Evolutionary conservation across 2,113 vertebrate genomes (phyloP).

Genomic region (Vimba vimba): DNA sequence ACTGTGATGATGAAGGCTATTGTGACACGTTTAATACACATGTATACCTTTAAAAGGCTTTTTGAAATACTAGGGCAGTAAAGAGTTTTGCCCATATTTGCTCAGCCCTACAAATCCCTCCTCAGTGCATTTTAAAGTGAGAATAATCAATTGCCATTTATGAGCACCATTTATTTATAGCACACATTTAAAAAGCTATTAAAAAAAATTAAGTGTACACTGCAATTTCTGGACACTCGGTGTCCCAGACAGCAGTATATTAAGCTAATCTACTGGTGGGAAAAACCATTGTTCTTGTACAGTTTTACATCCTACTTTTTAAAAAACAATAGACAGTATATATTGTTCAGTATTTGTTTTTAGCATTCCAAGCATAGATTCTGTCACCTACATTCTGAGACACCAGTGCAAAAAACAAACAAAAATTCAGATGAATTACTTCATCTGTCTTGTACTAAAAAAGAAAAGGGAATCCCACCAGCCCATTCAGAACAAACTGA

Average conservation of each 20-base stretch:
- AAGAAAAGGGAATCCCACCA: constrained; percentile 1
- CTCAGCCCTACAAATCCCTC: too few relatives aligned
- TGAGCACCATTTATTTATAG: neutral
- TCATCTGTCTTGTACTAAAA: neutral
- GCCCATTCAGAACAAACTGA: neutral
- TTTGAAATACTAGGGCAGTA: too few relatives aligned
- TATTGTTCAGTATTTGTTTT: neutral
- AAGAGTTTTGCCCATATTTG: too few relatives aligned
- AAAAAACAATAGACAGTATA: neutral
- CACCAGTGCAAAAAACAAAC: neutral
- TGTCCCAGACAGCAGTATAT: too few relatives aligned
- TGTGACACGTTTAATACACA: too few relatives aligned
- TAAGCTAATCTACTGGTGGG: neutral
- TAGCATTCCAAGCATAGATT: neutral
- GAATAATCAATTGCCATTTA: neutral
- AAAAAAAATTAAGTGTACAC: too few relatives aligned
- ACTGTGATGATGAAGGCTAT: too few relatives aligned
- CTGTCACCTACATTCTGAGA: neutral
- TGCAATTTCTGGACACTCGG: too few relatives aligned
- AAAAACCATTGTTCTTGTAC: neutral
- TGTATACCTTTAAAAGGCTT: too few relatives aligned
- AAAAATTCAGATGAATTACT: neutral
- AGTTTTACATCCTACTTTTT: neutral
- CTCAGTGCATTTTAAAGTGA: neutral
- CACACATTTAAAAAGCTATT: neutral